Conservation (phyloP, 1,140 invertebrate genomes). For the Apis cerana region DNA sequence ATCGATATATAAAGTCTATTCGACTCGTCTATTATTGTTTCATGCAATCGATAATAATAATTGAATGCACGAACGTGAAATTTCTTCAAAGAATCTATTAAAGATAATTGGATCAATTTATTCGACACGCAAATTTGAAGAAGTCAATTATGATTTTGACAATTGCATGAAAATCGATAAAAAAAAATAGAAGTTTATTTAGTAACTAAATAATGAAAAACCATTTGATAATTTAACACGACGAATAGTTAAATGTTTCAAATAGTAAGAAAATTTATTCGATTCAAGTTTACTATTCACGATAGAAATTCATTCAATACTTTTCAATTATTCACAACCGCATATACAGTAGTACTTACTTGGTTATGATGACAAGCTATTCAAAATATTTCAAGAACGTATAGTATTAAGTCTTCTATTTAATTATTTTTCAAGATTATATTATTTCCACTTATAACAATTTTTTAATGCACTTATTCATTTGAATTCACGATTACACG, state of each 20-base stretch:
- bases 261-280: background rate
- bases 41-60: background rate
- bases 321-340: constrained; percentile 10
- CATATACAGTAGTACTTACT: background rate
- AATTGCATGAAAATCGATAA: background rate
- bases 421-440: background rate
- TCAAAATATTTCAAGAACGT: background rate
- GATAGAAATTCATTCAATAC: constrained; percentile 1
- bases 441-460: too few relatives aligned
- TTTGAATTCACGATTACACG: too few relatives aligned
- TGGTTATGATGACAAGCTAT: background rate
- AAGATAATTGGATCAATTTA: background rate
- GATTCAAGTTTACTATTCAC: background rate
- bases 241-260: background rate
- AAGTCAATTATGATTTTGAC: background rate
- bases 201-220: too few relatives aligned
- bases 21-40: background rate
- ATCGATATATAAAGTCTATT: background rate
- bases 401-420: background rate
- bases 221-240: too few relatives aligned
- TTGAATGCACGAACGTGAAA: constrained; percentile 14
- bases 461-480: too few relatives aligned
- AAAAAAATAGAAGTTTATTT: background rate
- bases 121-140: constrained; percentile 28
- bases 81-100: constrained; percentile 20